phyloP scores from a whole-genome alignment of 2,888 invertebrate species.

The Nomada flava region DNA sequence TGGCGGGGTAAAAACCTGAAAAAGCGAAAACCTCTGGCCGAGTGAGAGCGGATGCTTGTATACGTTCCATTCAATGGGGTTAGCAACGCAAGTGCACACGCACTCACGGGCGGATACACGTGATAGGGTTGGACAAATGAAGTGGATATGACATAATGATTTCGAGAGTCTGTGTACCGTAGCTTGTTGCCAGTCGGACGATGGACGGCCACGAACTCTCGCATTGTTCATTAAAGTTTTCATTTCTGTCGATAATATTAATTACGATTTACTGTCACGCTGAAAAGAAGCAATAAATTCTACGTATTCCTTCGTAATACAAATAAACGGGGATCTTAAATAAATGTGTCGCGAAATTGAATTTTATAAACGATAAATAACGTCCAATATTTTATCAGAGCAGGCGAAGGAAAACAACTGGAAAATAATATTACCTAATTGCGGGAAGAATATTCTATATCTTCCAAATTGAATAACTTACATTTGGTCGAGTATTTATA shows the following conservation, averaged over 20 bases:
- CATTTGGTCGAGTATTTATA: slow-evolving; percentile 33
- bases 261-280: slow-evolving; percentile 15
- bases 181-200: slow-evolving; percentile 62
- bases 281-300: not conserved
- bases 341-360: not conserved
- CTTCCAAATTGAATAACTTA: slow-evolving; percentile 60
- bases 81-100: slow-evolving; percentile 60
- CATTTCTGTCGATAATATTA: slow-evolving; percentile 55
- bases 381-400: not conserved
- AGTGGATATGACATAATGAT: slow-evolving; percentile 75
- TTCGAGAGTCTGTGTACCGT: slow-evolving; percentile 67
- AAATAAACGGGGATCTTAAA: not conserved
- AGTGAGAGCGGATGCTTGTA: slow-evolving; percentile 58
- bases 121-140: slow-evolving; percentile 73
- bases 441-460: slow-evolving; percentile 44
- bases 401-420: no score
- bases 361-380: not conserved
- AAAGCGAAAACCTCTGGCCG: slow-evolving; percentile 60
- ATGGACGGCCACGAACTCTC: slow-evolving; percentile 32
- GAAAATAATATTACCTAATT: slow-evolving; percentile 12
- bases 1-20: slow-evolving; percentile 58
- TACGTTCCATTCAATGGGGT: slow-evolving; percentile 65
- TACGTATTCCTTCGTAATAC: not conserved
- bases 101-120: slow-evolving; percentile 57
- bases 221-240: slow-evolving; percentile 64